These are phyloP conservation scores for Characodon lateralis DNA, from an alignment of 2,797 vertebrate genomes.

Conservation along the genomic window DNA sequence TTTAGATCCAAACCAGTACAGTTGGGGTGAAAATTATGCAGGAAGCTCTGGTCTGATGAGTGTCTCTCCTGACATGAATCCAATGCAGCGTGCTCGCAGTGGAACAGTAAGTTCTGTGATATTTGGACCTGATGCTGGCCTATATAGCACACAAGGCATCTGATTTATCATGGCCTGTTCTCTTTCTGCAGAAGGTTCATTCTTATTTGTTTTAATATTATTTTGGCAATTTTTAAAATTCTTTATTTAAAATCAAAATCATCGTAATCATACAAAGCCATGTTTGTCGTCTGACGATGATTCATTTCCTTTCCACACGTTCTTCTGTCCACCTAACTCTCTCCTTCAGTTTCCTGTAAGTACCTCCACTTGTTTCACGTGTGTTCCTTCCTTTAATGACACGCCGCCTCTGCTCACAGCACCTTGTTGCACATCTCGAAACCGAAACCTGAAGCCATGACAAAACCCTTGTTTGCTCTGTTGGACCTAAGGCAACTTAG, in stretches of 20 bases:
- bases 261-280: neutral
- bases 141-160: neutral
- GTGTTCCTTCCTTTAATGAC: conserved; percentile 42
- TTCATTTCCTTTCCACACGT: conserved; percentile 61
- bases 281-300: conserved; percentile 21
- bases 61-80: conserved; percentile 91
- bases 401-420: conserved; percentile 12
- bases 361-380: conserved; percentile 55
- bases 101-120: conserved; percentile 88
- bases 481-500: neutral
- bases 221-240: neutral
- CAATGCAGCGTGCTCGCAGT: conserved; percentile 89
- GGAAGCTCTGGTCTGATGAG: conserved; percentile 98
- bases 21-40: conserved; percentile 99
- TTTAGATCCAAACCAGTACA: conserved; percentile 97
- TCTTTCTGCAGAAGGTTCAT: conserved; percentile 16
- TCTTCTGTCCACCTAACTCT: conserved; percentile 61
- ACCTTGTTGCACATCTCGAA: conserved; percentile 9
- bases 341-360: conserved; percentile 84
- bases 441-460: neutral
- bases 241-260: conserved; percentile 2
- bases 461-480: conserved; percentile 10
- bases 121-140: neutral
- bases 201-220: neutral
- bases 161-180: neutral